Percentiles rank a stretch among this genome's conserved stretches.
These are phyloP conservation scores for Erpobdella octoculata DNA, from an alignment of 2,888 invertebrate species.

Conservation along the genomic window DNA sequence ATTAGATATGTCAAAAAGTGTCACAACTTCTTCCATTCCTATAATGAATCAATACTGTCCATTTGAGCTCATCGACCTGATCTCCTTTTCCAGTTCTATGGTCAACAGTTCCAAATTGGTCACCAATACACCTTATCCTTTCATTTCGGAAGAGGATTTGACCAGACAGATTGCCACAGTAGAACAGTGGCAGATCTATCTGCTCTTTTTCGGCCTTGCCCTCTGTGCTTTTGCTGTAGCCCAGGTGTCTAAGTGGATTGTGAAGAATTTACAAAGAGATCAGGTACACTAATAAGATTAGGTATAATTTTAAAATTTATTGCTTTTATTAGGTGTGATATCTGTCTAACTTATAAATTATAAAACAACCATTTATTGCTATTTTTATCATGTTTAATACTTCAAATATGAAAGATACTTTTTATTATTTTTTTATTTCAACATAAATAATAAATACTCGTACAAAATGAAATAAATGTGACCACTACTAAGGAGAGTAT, in stretches of 20 bases:
- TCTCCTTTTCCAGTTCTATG: background rate
- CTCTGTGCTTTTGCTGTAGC: conserved; percentile 43
- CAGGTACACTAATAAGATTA: background rate
- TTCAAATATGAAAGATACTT: too few relatives aligned
- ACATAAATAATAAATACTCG: too few relatives aligned
- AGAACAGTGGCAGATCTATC: conserved; percentile 30
- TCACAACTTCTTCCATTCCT: background rate
- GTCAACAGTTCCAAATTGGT: background rate
- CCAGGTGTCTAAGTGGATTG: conserved; percentile 36
- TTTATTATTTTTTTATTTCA: too few relatives aligned
- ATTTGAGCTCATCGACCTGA: background rate
- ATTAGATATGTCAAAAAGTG: background rate
- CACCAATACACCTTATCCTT: background rate
- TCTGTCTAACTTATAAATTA: too few relatives aligned
- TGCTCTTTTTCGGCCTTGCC: conserved; percentile 41
- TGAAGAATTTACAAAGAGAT: conserved; percentile 2
- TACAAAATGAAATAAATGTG: too few relatives aligned
- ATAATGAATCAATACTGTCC: background rate
- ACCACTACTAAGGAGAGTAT: conserved; percentile 40
- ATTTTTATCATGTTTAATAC: too few relatives aligned
- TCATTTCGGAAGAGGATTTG: background rate
- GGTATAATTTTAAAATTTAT: too few relatives aligned
- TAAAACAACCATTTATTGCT: too few relatives aligned
- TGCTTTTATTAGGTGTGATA: too few relatives aligned
- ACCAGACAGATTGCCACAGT: conserved; percentile 1